A percentile compares a stretch with the other conserved stretches of the same genome.
Evolutionary conservation across 2,888 invertebrate genomes (phyloP).

Genomic region (Caradrina kadenii): DNA sequence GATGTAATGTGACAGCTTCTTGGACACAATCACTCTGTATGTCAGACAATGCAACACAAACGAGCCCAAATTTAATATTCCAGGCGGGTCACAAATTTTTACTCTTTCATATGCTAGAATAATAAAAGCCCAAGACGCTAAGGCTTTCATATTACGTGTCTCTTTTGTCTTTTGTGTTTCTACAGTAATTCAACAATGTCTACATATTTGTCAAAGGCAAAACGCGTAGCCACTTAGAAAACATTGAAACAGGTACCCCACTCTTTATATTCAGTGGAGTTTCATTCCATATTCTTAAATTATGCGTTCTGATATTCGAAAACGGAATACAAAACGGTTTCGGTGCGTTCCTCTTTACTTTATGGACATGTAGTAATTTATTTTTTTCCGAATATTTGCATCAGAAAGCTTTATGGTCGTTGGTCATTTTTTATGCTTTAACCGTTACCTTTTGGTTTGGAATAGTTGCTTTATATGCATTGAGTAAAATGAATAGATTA

Average conservation of each 20-base stretch:
- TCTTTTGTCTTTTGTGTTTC: constrained; percentile 79
- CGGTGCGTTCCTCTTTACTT: constrained; percentile 69
- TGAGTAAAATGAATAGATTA: not conserved
- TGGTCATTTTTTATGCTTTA: constrained; percentile 58
- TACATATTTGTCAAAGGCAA: constrained; percentile 82
- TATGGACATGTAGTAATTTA: constrained; percentile 76
- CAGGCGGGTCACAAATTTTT: constrained; percentile 55
- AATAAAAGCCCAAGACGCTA: constrained; percentile 69
- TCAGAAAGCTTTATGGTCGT: constrained; percentile 64
- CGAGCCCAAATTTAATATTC: constrained; percentile 59
- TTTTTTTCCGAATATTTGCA: constrained; percentile 73
- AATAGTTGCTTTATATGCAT: constrained; percentile 7
- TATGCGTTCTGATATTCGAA: constrained; percentile 80
- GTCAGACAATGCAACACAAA: constrained; percentile 22
- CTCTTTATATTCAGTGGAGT: constrained; percentile 78
- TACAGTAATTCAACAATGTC: constrained; percentile 81
- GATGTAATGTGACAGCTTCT: constrained; percentile 15
- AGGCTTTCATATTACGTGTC: constrained; percentile 75
- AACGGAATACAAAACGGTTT: constrained; percentile 76
- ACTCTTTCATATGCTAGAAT: constrained; percentile 56
- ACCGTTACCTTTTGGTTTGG: constrained; percentile 39
- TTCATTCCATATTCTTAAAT: constrained; percentile 84
- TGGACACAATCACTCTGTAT: constrained; percentile 16
- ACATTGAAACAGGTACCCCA: constrained; percentile 80
- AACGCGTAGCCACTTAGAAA: constrained; percentile 80